Conservation (phyloP, 2,888 invertebrate genomes). For the Drosophila yooni region DNA sequence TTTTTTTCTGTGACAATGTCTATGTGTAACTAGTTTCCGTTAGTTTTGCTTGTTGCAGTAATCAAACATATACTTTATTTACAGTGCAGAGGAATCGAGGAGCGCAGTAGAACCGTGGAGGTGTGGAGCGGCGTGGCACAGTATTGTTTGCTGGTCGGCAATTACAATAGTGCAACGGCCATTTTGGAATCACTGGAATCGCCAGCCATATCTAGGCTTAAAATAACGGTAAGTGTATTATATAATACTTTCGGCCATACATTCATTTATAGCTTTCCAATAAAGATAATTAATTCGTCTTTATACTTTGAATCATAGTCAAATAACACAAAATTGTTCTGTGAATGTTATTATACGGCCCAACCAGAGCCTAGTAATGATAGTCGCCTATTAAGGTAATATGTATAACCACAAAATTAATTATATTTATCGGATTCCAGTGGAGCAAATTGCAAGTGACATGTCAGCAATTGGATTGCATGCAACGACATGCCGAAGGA, state of each 20-base stretch:
- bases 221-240: constrained; percentile 82
- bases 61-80: constrained; percentile 10
- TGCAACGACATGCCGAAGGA: constrained; percentile 85
- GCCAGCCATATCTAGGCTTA: constrained; percentile 83
- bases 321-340: not conserved
- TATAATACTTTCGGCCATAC: not conserved
- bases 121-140: constrained; percentile 85
- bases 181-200: constrained; percentile 84
- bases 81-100: constrained; percentile 83
- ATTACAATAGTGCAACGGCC: constrained; percentile 85
- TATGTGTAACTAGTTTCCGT: constrained; percentile 18
- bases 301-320: not conserved
- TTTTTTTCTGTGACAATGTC: not conserved
- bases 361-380: not conserved
- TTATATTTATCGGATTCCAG: constrained; percentile 63
- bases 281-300: not conserved
- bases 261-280: not conserved
- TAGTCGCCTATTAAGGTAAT: not conserved
- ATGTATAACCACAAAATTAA: not conserved
- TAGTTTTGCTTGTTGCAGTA: constrained; percentile 8
- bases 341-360: not conserved
- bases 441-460: constrained; percentile 85
- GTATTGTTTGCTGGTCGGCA: constrained; percentile 85
- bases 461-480: constrained; percentile 85
- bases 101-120: constrained; percentile 84